Evolutionary conservation across 2,113 vertebrate species (phyloP), one percentile per base, ranked within the genome.

Genomic region (Calcarius ornatus): DNA sequence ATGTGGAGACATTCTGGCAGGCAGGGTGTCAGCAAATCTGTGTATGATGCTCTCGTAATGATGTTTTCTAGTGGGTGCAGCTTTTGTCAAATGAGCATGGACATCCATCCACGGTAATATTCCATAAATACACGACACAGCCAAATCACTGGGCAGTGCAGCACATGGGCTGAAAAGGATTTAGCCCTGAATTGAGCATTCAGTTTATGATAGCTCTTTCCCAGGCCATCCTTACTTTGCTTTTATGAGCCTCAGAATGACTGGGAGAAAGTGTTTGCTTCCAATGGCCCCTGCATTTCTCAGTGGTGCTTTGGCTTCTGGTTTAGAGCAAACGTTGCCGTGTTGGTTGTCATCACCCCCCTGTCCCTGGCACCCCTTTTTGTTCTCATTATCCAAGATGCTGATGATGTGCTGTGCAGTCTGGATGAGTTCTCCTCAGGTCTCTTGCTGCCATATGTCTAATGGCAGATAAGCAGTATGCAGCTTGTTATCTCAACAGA

Each of bases 11-110:
- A 22, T 88, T 86, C 50, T 86, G 82, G 82, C 86, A 93, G 50
- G 27, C 72, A 56, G 80, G 8, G 23, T 69, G 65, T 70, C 64
- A 68, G 76, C 48, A 93, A 93, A 92, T 86, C 59, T 64, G 51
- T 45, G 30, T 73, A 4, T 54, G 64, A 73, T 75, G 51, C 38
- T 59, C 83, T 80, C 77, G 80, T 75, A 93, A 86, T 75, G 68
- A 35, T 57, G 48, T 88, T 93, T 94, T 78, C 86, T 85, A 61
- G 70, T 24, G 71, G 63, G 40, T 92, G 63, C 57, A 90, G 85
- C 75, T 80, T 93, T 92, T 92, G 79, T 85, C 71, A 80, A 48
- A 90, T 50, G 68, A 57, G 13, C 33, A 24, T 10, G 50, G 71
- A 85, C 78, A 61, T 81, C 86, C 24, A 38, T 78, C 82, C 54